phyloP scores from a whole-genome alignment of 2,797 vertebrate species.

The Hybognathus amarus region DNA sequence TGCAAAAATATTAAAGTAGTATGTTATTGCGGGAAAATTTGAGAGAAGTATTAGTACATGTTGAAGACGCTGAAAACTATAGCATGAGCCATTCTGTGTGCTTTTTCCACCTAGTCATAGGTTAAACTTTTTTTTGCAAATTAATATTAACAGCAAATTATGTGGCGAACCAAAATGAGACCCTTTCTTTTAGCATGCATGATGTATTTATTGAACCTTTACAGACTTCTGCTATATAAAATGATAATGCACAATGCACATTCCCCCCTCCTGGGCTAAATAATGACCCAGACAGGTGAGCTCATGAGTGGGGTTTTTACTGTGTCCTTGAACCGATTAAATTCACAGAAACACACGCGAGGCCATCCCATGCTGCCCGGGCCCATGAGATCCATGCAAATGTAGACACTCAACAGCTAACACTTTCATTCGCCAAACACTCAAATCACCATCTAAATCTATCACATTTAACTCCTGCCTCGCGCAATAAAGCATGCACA shows the following conservation, averaged over 20 bases:
- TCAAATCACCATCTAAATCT: neutral
- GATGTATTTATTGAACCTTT: neutral
- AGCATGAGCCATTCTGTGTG: neutral
- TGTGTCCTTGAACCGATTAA: neutral
- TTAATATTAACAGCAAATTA: neutral
- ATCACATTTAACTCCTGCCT: neutral
- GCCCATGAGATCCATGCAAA: conserved; percentile 14
- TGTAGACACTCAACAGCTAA: neutral
- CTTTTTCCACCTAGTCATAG: neutral
- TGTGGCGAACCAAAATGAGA: neutral
- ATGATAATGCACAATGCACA: neutral
- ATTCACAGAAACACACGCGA: conserved; percentile 2
- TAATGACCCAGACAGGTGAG: neutral
- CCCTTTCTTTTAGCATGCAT: neutral
- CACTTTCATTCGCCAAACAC: conserved; percentile 2
- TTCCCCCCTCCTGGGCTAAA: neutral
- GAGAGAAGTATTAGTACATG: neutral
- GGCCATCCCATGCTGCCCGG: conserved; percentile 16
- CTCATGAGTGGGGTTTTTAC: neutral
- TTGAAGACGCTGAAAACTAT: neutral
- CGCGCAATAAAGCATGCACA: neutral
- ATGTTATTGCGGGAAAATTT: neutral
- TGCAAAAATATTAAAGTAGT: neutral
- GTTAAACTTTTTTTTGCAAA: neutral
- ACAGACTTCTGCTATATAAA: neutral